phyloP scores from a whole-genome alignment of 1,140 invertebrate species.

The Bombyx mandarina region DNA sequence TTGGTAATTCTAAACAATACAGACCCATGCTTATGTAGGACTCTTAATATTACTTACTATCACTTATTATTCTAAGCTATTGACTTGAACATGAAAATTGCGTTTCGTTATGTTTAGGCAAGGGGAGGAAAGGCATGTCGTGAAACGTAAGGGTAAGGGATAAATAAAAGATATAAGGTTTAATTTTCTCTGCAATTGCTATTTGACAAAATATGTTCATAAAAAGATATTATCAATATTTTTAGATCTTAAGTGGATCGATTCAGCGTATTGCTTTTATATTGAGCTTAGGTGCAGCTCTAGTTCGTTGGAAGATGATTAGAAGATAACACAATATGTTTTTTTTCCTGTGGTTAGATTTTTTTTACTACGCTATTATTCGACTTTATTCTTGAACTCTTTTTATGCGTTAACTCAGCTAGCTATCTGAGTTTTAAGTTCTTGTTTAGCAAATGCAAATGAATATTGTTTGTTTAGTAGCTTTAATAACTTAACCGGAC shows the following conservation, averaged over 20 bases:
- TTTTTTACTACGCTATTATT: too few relatives aligned
- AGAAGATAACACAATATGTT: background rate
- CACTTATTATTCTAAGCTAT: slow-evolving; percentile 67
- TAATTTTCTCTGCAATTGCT: slow-evolving; percentile 27
- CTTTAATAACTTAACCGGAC: too few relatives aligned
- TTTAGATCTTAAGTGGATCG: slow-evolving; percentile 1
- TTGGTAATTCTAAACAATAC: slow-evolving; percentile 17
- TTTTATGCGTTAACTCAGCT: too few relatives aligned
- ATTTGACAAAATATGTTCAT: slow-evolving; percentile 35
- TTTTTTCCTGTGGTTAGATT: too few relatives aligned
- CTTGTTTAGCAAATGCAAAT: too few relatives aligned
- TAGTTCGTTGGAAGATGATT: background rate
- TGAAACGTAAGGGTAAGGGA: slow-evolving; percentile 37
- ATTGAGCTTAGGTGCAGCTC: background rate
- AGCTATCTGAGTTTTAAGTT: too few relatives aligned
- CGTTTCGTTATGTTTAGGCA: slow-evolving; percentile 60
- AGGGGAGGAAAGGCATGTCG: slow-evolving; percentile 34
- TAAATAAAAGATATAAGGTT: slow-evolving; percentile 26
- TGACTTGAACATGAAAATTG: slow-evolving; percentile 65
- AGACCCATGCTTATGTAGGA: slow-evolving; percentile 34
- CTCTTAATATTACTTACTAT: slow-evolving; percentile 58
- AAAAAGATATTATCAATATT: slow-evolving; percentile 17
- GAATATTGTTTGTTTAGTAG: too few relatives aligned
- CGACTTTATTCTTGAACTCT: too few relatives aligned
- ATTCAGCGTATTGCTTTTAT: slow-evolving; percentile 4